phyloP scores from a whole-genome alignment of 2,888 invertebrate species.

The Polymixis flavicincta region DNA sequence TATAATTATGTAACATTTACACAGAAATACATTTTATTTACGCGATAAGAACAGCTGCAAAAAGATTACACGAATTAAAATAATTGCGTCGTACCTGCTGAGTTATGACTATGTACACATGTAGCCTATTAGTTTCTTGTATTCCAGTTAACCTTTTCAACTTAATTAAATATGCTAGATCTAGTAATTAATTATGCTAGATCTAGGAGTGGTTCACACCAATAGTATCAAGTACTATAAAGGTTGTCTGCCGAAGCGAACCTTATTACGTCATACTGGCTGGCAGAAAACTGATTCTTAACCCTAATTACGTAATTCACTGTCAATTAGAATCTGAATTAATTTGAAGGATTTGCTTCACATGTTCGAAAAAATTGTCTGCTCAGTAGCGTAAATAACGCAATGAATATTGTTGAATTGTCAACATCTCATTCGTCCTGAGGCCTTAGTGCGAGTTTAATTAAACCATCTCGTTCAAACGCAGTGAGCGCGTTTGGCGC shows the following conservation, averaged over 20 bases:
- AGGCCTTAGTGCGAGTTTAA: no score
- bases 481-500: no score
- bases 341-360: no score
- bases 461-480: no score
- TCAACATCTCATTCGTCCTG: no score
- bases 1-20: background rate
- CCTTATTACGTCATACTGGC: background rate
- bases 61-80: slow-evolving; percentile 14
- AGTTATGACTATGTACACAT: background rate
- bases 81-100: background rate
- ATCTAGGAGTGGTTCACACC: background rate
- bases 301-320: background rate
- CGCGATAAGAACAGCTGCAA: slow-evolving; percentile 3
- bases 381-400: no score
- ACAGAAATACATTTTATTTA: slow-evolving; percentile 1
- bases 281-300: background rate
- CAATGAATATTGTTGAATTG: no score
- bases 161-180: background rate
- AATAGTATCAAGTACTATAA: background rate
- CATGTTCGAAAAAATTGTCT: no score
- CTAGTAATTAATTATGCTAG: no score
- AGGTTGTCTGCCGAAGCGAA: background rate
- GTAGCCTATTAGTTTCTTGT: background rate
- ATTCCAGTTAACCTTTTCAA: slow-evolving; percentile 5
- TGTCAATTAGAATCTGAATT: background rate